Evolutionary conservation across 2,888 invertebrate species (phyloP).

Genomic region (Drosophila histrio): DNA sequence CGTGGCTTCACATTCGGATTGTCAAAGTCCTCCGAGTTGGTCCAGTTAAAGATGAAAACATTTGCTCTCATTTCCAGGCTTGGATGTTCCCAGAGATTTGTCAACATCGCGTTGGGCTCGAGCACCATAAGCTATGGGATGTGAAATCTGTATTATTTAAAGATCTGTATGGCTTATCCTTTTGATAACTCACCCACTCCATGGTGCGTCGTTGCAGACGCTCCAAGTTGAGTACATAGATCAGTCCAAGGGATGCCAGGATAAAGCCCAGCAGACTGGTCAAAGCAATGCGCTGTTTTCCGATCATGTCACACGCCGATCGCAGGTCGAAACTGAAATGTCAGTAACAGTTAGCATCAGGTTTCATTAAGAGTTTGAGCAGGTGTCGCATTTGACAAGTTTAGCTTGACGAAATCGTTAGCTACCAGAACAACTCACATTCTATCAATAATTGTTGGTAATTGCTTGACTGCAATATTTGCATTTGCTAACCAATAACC

Average conservation of each 20-base stretch:
- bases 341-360: background rate
- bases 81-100: conserved; percentile 87
- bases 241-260: conserved; percentile 37
- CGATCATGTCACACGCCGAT: conserved; percentile 50
- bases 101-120: conserved; percentile 85
- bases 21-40: conserved; percentile 88
- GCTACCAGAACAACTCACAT: background rate
- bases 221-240: conserved; percentile 53
- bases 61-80: conserved; percentile 87
- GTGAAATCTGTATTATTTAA: background rate
- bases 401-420: conserved; percentile 3
- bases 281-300: conserved; percentile 57
- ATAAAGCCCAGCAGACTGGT: conserved; percentile 55
- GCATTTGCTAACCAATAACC: background rate
- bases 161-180: no score
- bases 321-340: conserved; percentile 23
- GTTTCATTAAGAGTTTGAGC: background rate
- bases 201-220: conserved; percentile 47
- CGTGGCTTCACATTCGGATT: conserved; percentile 85
- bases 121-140: conserved; percentile 86
- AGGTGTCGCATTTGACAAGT: conserved; percentile 7
- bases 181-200: conserved; percentile 45
- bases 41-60: conserved; percentile 91
- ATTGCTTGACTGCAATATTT: background rate
- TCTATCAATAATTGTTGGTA: background rate